phyloP scores from a whole-genome alignment of 1,140 invertebrate genomes.

The Daktulosphaira vitifoliae region DNA sequence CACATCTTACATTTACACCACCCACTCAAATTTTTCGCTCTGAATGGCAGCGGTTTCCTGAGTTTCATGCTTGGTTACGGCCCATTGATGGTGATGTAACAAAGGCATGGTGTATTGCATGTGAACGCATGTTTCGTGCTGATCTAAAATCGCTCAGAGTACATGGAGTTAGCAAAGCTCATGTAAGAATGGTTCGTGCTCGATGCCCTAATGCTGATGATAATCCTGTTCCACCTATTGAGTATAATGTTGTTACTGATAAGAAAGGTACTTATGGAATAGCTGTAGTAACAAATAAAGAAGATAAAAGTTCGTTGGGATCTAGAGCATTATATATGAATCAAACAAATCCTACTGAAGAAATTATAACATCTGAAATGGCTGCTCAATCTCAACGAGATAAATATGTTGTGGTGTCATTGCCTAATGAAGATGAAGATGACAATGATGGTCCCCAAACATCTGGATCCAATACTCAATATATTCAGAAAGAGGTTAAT shows the following conservation, averaged over 20 bases:
- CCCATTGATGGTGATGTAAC: constrained; percentile 34
- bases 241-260: constrained; percentile 33
- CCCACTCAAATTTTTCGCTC: constrained; percentile 17
- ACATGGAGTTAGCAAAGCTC: constrained; percentile 35
- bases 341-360: constrained; percentile 34
- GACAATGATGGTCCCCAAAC: constrained; percentile 29
- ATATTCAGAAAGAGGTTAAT: constrained; percentile 31
- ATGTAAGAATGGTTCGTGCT: constrained; percentile 31
- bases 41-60: constrained; percentile 37
- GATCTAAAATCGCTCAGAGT: constrained; percentile 37
- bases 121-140: constrained; percentile 37
- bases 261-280: constrained; percentile 34
- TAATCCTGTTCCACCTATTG: constrained; percentile 27
- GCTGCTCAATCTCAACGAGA: constrained; percentile 23
- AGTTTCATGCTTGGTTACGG: constrained; percentile 37
- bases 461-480: constrained; percentile 28
- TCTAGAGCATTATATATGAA: constrained; percentile 33
- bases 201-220: constrained; percentile 31
- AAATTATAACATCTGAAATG: constrained; percentile 32
- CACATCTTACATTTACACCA: constrained; percentile 21
- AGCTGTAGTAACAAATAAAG: constrained; percentile 33
- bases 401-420: constrained; percentile 31
- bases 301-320: constrained; percentile 24
- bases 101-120: constrained; percentile 38
- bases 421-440: constrained; percentile 32